Percentiles rank a stretch among this genome's conserved stretches.
These are phyloP conservation scores for Athetis lepigone DNA, from an alignment of 2,888 invertebrate species.

Conservation along the genomic window DNA sequence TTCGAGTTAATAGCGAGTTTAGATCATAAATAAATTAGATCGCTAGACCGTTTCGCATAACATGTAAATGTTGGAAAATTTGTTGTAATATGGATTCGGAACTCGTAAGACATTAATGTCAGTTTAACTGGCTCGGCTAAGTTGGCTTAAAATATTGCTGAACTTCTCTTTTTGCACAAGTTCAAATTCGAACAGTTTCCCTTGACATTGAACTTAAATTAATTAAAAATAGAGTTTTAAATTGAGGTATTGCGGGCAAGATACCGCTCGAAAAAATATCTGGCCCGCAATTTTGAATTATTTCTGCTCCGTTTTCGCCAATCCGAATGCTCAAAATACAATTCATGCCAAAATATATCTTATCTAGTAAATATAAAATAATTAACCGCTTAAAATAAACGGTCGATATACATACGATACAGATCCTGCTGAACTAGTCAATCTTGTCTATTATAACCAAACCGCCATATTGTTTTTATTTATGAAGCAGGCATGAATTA, in stretches of 20 bases:
- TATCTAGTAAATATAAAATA: neutral
- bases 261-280: neutral
- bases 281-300: neutral
- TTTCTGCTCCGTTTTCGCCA: neutral
- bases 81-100: constrained; percentile 13
- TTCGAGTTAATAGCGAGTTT: neutral
- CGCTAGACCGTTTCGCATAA: constrained; percentile 25
- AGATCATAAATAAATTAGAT: constrained; percentile 32
- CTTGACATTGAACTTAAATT: too few relatives aligned
- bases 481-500: constrained; percentile 14
- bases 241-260: neutral
- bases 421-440: constrained; percentile 14
- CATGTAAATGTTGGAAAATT: constrained; percentile 8
- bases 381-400: neutral
- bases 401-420: neutral
- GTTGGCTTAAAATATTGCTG: neutral
- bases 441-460: constrained; percentile 9
- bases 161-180: too few relatives aligned
- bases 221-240: too few relatives aligned
- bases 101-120: neutral
- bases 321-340: constrained; percentile 6
- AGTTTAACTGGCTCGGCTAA: neutral
- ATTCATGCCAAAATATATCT: constrained; percentile 10
- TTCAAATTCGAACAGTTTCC: too few relatives aligned
- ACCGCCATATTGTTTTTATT: constrained; percentile 22